These are phyloP conservation scores for Dromius quadrimaculatus DNA, from an alignment of 2,888 invertebrate genomes.

Conservation along the genomic window DNA sequence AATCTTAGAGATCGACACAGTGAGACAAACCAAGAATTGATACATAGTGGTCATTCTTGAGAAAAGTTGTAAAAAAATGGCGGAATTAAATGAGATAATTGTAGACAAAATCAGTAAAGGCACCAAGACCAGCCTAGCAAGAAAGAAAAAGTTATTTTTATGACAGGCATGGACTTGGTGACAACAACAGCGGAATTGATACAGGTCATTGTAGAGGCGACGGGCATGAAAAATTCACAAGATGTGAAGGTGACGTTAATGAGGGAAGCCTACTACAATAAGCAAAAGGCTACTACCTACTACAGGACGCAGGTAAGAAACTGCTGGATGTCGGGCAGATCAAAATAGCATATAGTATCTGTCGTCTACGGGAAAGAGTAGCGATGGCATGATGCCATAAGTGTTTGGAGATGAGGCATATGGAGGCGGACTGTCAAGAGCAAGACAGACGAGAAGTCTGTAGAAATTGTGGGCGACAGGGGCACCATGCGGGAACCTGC, in stretches of 20 bases:
- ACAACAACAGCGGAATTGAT: too few relatives aligned
- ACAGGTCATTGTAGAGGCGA: too few relatives aligned
- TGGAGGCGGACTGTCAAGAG: not conserved
- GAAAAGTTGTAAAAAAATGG: not conserved
- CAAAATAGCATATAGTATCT: not conserved
- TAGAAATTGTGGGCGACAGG: not conserved
- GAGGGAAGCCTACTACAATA: too few relatives aligned
- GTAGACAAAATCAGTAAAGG: too few relatives aligned
- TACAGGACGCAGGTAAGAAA: not conserved
- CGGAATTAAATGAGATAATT: not conserved
- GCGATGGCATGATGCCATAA: not conserved
- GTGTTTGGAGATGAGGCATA: not conserved
- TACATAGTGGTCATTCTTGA: not conserved
- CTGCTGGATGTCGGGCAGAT: not conserved
- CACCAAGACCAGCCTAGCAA: too few relatives aligned
- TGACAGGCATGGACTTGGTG: too few relatives aligned
- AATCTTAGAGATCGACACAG: not conserved
- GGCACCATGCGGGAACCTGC: not conserved
- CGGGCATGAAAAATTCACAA: too few relatives aligned
- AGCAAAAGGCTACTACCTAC: too few relatives aligned
- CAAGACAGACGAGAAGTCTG: not conserved
- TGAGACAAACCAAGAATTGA: not conserved
- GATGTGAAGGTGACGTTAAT: too few relatives aligned
- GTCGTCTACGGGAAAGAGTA: not conserved
- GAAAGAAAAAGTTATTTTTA: too few relatives aligned